Evolutionary conservation across 2,888 invertebrate genomes (phyloP).

Genomic region (Patella depressa): DNA sequence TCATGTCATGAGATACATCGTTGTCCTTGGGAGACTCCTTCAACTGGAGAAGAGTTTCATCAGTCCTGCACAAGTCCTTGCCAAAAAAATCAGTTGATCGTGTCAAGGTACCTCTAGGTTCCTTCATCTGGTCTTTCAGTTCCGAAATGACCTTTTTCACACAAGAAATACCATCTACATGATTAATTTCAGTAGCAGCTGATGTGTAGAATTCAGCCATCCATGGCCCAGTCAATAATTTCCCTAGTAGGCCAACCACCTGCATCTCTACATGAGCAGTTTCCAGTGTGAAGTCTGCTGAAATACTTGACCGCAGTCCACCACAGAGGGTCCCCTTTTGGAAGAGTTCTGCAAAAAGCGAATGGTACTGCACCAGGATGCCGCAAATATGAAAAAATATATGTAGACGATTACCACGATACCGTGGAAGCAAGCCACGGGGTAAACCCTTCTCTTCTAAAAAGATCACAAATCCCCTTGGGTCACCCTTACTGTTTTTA

Average conservation of each 20-base stretch:
- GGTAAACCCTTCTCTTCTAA: slow-evolving; percentile 28
- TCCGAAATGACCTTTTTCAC: not conserved
- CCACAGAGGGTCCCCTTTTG: slow-evolving; percentile 26
- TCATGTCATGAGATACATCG: too few species aligned
- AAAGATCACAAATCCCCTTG: slow-evolving; percentile 31
- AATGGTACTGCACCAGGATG: slow-evolving; percentile 20
- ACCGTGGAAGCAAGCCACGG: slow-evolving; percentile 31
- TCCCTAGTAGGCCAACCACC: slow-evolving; percentile 29
- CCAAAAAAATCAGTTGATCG: too few species aligned
- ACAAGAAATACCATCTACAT: slow-evolving; percentile 20
- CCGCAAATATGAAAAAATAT: slow-evolving; percentile 37
- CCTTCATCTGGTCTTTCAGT: not conserved
- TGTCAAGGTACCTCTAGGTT: too few species aligned
- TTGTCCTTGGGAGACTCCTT: too few species aligned
- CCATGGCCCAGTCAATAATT: slow-evolving; percentile 24
- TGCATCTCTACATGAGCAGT: slow-evolving; percentile 27
- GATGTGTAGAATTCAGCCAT: slow-evolving; percentile 22
- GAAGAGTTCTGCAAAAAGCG: slow-evolving; percentile 15
- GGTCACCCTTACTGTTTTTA: slow-evolving; percentile 40
- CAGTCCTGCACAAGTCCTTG: too few species aligned
- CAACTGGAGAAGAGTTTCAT: too few species aligned
- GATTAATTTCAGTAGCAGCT: slow-evolving; percentile 13
- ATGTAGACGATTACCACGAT: slow-evolving; percentile 35
- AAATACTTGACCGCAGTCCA: slow-evolving; percentile 21
- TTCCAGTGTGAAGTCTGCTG: slow-evolving; percentile 20